Evolutionary conservation across 2,113 vertebrate genomes (phyloP).

Genomic region (Cinclus cinclus): DNA sequence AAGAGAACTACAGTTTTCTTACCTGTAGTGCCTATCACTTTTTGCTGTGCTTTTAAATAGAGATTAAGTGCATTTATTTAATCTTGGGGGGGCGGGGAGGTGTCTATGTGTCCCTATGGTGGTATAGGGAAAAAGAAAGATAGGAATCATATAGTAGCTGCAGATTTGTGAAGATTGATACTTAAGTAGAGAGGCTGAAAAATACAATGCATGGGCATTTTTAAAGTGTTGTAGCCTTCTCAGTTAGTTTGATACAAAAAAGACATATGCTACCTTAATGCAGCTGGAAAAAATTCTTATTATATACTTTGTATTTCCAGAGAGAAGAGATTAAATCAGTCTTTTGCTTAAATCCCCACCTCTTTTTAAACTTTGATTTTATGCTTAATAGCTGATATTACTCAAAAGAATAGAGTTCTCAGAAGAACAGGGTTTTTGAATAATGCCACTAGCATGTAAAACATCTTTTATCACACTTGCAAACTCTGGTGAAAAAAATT

Average conservation of each 20-base stretch:
- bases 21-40: neutral
- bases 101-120: rapidly evolving
- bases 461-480: neutral
- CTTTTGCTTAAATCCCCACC: neutral
- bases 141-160: neutral
- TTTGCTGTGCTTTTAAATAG: neutral
- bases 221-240: neutral
- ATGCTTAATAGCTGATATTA: neutral
- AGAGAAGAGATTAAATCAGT: neutral
- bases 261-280: neutral
- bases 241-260: neutral
- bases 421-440: neutral
- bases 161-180: neutral
- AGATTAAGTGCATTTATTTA: neutral
- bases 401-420: neutral
- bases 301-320: neutral
- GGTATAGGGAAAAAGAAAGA: neutral
- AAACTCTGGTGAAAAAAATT: neutral
- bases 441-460: neutral
- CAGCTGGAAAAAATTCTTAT: neutral
- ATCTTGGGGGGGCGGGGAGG: neutral
- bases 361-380: neutral
- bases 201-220: neutral
- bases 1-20: neutral
- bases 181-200: neutral